Conservation (phyloP, 2,797 vertebrate species). For the Peromyscus eremicus region DNA sequence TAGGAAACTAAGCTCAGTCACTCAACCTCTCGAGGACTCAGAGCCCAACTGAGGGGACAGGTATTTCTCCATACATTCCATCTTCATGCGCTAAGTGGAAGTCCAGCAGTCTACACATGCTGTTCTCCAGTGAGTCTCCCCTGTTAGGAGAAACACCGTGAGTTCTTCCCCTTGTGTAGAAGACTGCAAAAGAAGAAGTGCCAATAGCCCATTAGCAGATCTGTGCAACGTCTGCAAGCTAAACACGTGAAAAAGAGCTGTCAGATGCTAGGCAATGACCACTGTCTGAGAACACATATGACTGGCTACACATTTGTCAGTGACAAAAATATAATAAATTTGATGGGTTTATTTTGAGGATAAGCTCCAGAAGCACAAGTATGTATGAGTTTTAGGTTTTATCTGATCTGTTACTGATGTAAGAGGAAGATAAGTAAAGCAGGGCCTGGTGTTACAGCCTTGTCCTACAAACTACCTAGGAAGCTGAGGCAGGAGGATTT, state of each 20-base stretch:
- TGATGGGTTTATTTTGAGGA: background rate
- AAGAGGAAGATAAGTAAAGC: background rate
- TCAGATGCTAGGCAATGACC: background rate
- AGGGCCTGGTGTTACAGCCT: background rate
- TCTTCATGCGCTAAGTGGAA: background rate
- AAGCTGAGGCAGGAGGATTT: background rate
- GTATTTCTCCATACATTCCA: background rate
- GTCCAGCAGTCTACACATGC: background rate
- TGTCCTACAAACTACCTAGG: background rate
- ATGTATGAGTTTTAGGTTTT: slow-evolving; percentile 14
- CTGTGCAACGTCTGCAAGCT: background rate
- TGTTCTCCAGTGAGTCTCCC: background rate
- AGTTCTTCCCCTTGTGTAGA: slow-evolving; percentile 8
- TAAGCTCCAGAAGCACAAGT: slow-evolving; percentile 30
- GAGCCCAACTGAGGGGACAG: background rate
- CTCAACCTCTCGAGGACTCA: slow-evolving; percentile 45
- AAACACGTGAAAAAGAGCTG: background rate
- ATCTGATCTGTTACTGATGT: background rate
- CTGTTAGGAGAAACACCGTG: background rate
- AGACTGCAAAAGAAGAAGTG: background rate
- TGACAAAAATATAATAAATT: background rate
- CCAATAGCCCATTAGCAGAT: background rate
- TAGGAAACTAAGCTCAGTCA: background rate
- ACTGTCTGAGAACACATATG: background rate
- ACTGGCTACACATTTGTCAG: background rate